Evolutionary conservation across 2,113 vertebrate species (phyloP), one percentile per base, ranked within the genome.

Genomic region (Pongo pygmaeus): DNA sequence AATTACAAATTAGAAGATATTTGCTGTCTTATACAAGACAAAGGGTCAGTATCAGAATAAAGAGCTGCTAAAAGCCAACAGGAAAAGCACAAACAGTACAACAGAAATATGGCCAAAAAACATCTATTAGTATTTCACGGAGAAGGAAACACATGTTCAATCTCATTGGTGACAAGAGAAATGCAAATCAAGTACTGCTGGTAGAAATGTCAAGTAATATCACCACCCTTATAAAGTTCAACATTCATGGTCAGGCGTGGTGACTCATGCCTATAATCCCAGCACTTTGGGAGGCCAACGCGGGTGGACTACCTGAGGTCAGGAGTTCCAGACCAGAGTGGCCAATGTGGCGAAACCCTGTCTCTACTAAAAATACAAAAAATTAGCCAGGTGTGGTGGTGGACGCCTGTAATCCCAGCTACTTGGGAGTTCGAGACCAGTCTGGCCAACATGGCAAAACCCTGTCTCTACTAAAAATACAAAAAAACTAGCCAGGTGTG

Each of bases 101-200:
- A 96, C 22, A 88, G 25, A 72, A 92, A 96, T 92, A 79, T 70
- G 18, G 70, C 52, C 84, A 88, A 79, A 93, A 81, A 46, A 83
- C 17, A 67, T 91, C 25, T 85, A 48, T 75, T 6, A 87, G 23
- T 67, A 92, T 72, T 94, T 48, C 40, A 87, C 38, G 25, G 30
- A 81, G 32, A 4, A 91, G 22, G 70, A 84, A 92, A 92, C 40
- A 55, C 18, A 83, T 40, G 50, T 75, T 91, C 57, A 43, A 50
- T 7, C 13, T 69, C 57, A 87, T 59, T 78, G 57, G 16, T 43
- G 48, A 55, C 3, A 84, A 93, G 22, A 96, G 77, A 92, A 84
- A 69, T 13, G 16, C 57, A 94, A 88, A 88, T 89, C 22, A 84
- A 89, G 40, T 12, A 59, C 27, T 43, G 55, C 35, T 96, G 10